Evolutionary conservation across 2,888 invertebrate genomes (phyloP).

Genomic region (Himalopsyche japonica): DNA sequence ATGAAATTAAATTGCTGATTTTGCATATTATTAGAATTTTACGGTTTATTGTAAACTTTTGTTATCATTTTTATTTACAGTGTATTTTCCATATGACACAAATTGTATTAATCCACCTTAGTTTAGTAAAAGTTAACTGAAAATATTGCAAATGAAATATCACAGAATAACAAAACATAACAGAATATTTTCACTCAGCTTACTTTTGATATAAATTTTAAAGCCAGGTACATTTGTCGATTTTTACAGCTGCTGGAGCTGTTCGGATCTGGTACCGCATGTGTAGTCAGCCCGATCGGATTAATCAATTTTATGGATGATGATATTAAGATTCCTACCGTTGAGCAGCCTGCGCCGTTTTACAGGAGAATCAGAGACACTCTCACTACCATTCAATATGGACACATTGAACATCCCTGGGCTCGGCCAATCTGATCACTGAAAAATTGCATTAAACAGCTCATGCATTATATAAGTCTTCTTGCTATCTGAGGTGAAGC

Average conservation of each 20-base stretch:
- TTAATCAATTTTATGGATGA: slow-evolving; percentile 78
- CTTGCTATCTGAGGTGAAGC: neutral
- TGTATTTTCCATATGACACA: too few species aligned
- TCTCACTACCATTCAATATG: slow-evolving; percentile 88
- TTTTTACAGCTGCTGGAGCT: slow-evolving; percentile 82
- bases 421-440: slow-evolving; percentile 58
- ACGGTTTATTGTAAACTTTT: too few species aligned
- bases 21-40: too few species aligned
- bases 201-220: neutral
- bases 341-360: slow-evolving; percentile 70
- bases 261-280: slow-evolving; percentile 98
- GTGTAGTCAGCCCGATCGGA: slow-evolving; percentile 89
- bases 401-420: slow-evolving; percentile 82
- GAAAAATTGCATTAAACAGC: neutral
- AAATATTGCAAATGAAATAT: too few species aligned
- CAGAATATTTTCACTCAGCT: too few species aligned
- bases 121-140: too few species aligned
- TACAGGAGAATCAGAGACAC: slow-evolving; percentile 74
- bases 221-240: neutral
- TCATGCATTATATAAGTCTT: neutral
- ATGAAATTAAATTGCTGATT: too few species aligned
- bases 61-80: too few species aligned
- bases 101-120: too few species aligned
- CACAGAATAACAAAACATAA: too few species aligned
- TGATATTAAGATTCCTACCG: slow-evolving; percentile 72